Conservation (phyloP, 2,888 invertebrate species). For the Drosophila siamana region DNA sequence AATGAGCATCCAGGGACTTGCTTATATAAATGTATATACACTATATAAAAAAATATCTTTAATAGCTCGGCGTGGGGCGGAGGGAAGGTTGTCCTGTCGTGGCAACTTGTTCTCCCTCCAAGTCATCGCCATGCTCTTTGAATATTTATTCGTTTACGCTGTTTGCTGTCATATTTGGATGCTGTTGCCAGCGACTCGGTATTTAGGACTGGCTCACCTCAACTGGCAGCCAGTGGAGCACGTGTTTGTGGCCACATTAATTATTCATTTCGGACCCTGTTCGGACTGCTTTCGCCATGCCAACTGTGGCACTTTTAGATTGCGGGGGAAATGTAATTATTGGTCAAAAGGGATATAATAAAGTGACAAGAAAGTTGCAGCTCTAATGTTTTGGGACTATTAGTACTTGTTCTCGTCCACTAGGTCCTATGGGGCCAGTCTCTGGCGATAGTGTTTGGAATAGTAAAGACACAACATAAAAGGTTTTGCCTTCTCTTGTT, state of each 20-base stretch:
- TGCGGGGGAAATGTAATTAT: constrained; percentile 61
- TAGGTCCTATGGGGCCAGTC: constrained; percentile 10
- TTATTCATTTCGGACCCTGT: constrained; percentile 63
- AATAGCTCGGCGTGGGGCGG: not conserved
- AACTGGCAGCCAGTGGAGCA: constrained; percentile 28
- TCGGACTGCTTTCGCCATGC: constrained; percentile 46
- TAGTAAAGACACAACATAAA: constrained; percentile 4
- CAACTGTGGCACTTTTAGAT: constrained; percentile 63
- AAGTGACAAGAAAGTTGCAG: constrained; percentile 52
- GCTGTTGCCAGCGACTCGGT: constrained; percentile 17
- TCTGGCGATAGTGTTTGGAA: not conserved
- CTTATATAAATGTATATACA: constrained; percentile 29
- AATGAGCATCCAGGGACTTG: constrained; percentile 69
- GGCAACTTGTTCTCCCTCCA: not conserved
- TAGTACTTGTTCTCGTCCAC: constrained; percentile 40
- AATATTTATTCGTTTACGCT: constrained; percentile 66
- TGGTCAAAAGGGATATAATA: constrained; percentile 47
- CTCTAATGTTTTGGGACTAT: constrained; percentile 47
- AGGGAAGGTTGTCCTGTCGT: not conserved
- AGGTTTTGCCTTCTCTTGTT: not conserved
- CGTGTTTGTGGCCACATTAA: constrained; percentile 58
- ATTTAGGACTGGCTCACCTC: constrained; percentile 32
- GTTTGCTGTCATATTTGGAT: constrained; percentile 33
- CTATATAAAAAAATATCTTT: constrained; percentile 9
- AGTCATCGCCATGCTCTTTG: constrained; percentile 54